Base-by-base conservation (phyloP, 2,113 vertebrate species). In the Brachirus orientalis region DNA sequence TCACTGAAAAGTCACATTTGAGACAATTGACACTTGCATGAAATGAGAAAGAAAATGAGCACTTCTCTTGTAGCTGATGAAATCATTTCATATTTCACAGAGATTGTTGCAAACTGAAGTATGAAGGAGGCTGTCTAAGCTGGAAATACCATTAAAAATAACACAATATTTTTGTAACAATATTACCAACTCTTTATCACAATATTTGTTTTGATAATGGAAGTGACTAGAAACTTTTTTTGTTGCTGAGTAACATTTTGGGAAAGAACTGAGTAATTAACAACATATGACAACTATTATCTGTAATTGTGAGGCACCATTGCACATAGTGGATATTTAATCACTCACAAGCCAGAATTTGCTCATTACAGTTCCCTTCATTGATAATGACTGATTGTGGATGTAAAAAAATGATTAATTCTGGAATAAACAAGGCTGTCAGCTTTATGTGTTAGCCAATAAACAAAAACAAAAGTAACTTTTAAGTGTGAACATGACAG, bases 401-500 rank as follows among this genome's bases (percentile, higher is more conserved):
- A 37, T 41, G 46, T 44, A 41, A 43, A 28, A 55, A 8, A 13
- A 45, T 44, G 65, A 74, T 48, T 22, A 10, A 69, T 58, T 48
- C 63, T 18, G 22, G 33, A 17, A 46, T 55, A 74, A 74, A 68
- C 72, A 51, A 52, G 47, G 60, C 38, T 14, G 61, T 62, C 68
- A 56, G 66, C 36, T 60, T 77, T 18, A 57, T n/a, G 65, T 69
- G 62, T 70, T 72, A 44, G 52, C 40, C 28, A 52, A 53, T 46
- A 61, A 75, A 75, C 35, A 44, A 19, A 51, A 61, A 65, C 36
- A 70, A 61, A 63, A 64, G 22, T 46, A 16, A 5, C 60, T 72
- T 69, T 53, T 47, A 72, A 75, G 41, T 58, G 11, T 16, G 74
- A 11, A 22, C 41, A 36, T 65, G 71, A 81, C 74, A 45, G 68